phyloP scores from a whole-genome alignment of 2,113 vertebrate genomes.

The Nyctereutes procyonoides region DNA sequence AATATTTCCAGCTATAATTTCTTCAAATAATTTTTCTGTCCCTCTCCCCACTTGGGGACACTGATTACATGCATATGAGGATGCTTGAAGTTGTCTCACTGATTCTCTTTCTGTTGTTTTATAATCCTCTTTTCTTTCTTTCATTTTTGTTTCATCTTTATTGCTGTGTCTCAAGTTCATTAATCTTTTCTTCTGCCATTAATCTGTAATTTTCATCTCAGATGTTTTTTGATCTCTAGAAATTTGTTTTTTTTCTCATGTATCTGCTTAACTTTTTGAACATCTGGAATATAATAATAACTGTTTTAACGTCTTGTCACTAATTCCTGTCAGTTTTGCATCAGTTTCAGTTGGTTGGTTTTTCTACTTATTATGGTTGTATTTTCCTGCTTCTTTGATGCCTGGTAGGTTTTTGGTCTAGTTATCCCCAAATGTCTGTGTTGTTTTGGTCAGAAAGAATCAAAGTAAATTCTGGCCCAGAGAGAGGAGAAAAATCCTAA shows the following conservation, averaged over 20 bases:
- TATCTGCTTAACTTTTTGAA: slow-evolving; percentile 40
- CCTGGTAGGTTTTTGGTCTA: background rate
- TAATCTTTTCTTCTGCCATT: slow-evolving; percentile 11
- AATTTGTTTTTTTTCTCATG: background rate
- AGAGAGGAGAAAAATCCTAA: background rate
- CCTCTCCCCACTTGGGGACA: background rate
- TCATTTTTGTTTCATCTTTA: background rate
- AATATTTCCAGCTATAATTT: background rate
- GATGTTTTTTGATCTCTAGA: slow-evolving; percentile 21
- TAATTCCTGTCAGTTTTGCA: background rate
- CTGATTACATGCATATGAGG: background rate
- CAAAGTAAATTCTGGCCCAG: slow-evolving; percentile 1
- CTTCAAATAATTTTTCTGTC: slow-evolving; percentile 23
- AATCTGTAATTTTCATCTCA: slow-evolving; percentile 45
- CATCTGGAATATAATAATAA: slow-evolving; percentile 25
- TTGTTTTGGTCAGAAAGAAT: background rate
- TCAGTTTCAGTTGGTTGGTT: slow-evolving; percentile 6
- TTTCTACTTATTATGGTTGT: background rate
- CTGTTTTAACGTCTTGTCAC: background rate
- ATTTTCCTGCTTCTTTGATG: slow-evolving; percentile 15
- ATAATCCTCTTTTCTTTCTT: background rate
- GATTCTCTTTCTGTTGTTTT: background rate
- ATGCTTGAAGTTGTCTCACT: background rate
- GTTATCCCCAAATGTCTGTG: background rate
- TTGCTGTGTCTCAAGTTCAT: slow-evolving; percentile 3